Evolutionary conservation across 2,888 invertebrate species (phyloP), one percentile per base, ranked within the genome.

Genomic region (Macrophya annulata): DNA sequence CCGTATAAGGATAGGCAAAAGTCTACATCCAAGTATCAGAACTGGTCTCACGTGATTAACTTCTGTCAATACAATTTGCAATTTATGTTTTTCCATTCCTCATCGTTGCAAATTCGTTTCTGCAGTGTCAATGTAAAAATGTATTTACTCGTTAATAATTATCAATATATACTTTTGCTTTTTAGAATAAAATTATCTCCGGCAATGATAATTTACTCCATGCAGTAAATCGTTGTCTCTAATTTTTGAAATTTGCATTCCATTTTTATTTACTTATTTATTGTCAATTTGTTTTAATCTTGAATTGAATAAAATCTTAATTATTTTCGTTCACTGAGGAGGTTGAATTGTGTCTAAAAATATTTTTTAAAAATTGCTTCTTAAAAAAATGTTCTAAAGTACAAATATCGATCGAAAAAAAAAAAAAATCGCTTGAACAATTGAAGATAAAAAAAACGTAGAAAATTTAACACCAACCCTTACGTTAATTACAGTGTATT

Each of bases 401-500:
- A 31, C 31, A 31, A 31, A 31, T 31, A 31, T 31, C 31, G 31
- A 31, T 48, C 15, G 48, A 15, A 15, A 12, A 2, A 12, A n/a
- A 45, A 45, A 10, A 12, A 48, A 15, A 12, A 48, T 48, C 48
- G 48, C 4, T 48, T 48, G 31, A 3, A 31, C 3, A 31, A 31
- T 48, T 5, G 48, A 15, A 15, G 15, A 2, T 4, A 31, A 48
- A 48, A 15, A 48, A 15, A 48, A 48, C 48, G 12, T 4, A 15
- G 12, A 5, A 51, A 77, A 51, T 31, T 4, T 6, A 43, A 71
- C n/a, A 37, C 4, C 17, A 77, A 77, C 31, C 55, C 37, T 77
- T 8, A 17, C 51, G 43, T 81, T 81, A 62, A 86, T 91, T 91
- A 74, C 90, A 92, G 92, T 86, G 90, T 90, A 37, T 92, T 91